Evolutionary conservation across 2,113 vertebrate species (phyloP), one percentile per base, ranked within the genome.

Genomic region (Proteles cristata): DNA sequence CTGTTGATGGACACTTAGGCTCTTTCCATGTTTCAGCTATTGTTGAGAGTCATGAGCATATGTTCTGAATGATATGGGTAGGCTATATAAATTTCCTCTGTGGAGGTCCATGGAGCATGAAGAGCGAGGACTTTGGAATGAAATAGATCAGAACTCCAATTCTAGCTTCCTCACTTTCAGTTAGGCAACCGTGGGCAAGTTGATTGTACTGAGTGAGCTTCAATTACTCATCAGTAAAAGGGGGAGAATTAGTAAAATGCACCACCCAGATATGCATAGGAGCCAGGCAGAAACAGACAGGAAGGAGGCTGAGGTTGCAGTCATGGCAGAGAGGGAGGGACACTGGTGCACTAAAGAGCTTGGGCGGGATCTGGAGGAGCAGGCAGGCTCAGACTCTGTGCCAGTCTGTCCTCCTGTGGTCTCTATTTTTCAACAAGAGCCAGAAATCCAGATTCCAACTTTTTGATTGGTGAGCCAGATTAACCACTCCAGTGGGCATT

Each of bases 391-490:
- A 61, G 7, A 8, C 17, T 61, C 58, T 2, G 0, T 25, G 28
- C 15, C 87, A 48, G 53, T 63, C 74, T 66, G 61, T 48, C 43
- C n/a, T 88, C 48, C 9, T 23, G 55, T 69, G 55, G 4, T 63
- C n/a, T 94, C 80, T 76, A 31, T 28, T 89, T 91, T 68, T 80
- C 65, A 76, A 65, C 7, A 50, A 91, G 35, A 77, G 71, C 53
- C 53, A 66, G 45, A 90, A 77, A 79, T 61, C 87, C 66, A 69
- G n/a, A 58, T 45, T 15, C 69, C 61, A 31, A 43, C 8, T 15
- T 80, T 80, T 82, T 77, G 73, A 68, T 12, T 82, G 73, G 23
- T 25, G 23, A 84, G 26, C 26, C 31, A 28, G 55, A 55, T 39
- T 33, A 68, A 35, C 25, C 26, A 33, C 7, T 74, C 77, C 3